A percentile compares a stretch with the other conserved stretches of the same genome.
Conservation (phyloP, 64 coral and sea anemone genomes). For the Hydrozoanthus tunicans region DNA sequence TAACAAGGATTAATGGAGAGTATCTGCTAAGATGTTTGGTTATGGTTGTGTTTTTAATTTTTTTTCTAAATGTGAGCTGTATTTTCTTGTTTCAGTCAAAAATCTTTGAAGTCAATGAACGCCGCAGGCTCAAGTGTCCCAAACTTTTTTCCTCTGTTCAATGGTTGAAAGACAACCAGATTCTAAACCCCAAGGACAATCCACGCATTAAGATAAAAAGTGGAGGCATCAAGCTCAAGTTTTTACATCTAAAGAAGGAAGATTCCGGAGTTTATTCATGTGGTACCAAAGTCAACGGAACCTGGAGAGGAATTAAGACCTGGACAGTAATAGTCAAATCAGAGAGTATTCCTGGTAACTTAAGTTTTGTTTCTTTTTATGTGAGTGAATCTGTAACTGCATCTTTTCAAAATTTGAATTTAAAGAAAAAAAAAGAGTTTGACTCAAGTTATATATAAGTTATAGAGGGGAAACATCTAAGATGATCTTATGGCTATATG, state of each 20-base stretch:
- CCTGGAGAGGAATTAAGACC: not conserved
- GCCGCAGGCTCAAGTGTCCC: not conserved
- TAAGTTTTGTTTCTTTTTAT: too few species aligned
- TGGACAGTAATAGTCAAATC: not conserved
- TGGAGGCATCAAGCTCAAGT: not conserved
- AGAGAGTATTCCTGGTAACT: not conserved
- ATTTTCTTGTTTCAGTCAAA: too few species aligned
- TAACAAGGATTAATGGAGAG: too few species aligned
- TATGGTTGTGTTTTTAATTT: too few species aligned
- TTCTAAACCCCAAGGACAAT: not conserved
- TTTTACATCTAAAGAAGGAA: not conserved
- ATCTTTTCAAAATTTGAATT: too few species aligned
- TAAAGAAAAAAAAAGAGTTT: too few species aligned
- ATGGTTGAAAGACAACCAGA: constrained; percentile 4
- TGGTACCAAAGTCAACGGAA: constrained; percentile 18
- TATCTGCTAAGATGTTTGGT: too few species aligned
- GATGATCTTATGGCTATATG: too few species aligned
- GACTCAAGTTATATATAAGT: too few species aligned
- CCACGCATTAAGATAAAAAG: not conserved
- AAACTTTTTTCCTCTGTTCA: not conserved
- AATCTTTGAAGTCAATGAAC: not conserved
- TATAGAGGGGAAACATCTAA: too few species aligned
- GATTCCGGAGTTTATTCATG: constrained; percentile 41
- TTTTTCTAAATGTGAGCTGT: too few species aligned
- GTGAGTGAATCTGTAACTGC: too few species aligned